Conservation (phyloP, 2,888 invertebrate species). For the Pecten maximus region DNA sequence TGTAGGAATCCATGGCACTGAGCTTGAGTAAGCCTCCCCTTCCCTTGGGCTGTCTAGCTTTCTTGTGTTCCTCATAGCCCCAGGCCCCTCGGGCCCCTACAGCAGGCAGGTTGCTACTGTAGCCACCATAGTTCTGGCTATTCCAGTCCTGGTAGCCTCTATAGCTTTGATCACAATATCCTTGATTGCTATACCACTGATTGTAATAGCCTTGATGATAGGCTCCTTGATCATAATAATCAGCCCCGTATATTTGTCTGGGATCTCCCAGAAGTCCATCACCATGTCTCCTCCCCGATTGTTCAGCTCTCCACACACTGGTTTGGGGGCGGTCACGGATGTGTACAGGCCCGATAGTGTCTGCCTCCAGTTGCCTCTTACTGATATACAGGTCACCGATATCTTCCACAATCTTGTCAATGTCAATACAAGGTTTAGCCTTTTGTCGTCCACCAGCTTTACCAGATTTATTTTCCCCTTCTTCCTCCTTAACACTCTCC, state of each 20-base stretch:
- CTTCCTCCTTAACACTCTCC: not conserved
- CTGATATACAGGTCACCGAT: conserved; percentile 9
- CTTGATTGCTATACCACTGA: not conserved
- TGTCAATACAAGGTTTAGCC: not conserved
- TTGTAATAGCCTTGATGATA: not conserved
- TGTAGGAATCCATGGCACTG: not conserved
- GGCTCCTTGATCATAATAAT: not conserved
- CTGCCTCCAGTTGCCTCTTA: not conserved
- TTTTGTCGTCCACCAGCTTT: not conserved
- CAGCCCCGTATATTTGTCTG: not conserved
- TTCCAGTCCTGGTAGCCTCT: not conserved
- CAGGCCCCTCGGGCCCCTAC: not conserved
- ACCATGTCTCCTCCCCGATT: not conserved
- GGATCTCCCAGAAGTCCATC: not conserved
- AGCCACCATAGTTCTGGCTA: not conserved
- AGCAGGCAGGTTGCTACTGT: not conserved
- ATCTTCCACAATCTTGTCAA: not conserved
- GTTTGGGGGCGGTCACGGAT: not conserved
- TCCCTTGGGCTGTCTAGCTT: not conserved
- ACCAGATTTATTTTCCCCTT: not conserved
- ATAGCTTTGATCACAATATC: not conserved
- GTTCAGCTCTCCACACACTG: not conserved
- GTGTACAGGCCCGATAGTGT: not conserved
- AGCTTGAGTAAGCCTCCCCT: not conserved
- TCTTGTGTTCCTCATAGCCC: conserved; percentile 9